phyloP scores from a whole-genome alignment of 2,113 vertebrate genomes.

The Strix aluco region DNA sequence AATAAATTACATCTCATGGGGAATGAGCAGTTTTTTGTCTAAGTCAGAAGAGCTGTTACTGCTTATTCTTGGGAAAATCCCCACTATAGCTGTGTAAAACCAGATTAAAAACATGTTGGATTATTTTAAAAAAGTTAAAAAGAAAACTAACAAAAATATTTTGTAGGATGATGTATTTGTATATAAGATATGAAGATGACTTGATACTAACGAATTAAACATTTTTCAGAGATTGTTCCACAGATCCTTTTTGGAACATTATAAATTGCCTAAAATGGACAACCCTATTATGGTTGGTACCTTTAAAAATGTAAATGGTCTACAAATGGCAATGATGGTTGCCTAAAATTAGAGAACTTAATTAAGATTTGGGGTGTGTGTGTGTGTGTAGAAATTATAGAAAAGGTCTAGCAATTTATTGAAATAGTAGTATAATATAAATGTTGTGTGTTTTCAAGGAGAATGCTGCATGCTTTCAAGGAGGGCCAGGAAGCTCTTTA shows the following conservation, averaged over 20 bases:
- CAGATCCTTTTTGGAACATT: neutral
- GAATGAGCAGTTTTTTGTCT: neutral
- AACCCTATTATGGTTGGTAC: neutral
- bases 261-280: neutral
- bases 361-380: neutral
- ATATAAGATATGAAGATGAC: neutral
- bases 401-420: neutral
- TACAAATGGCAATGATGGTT: neutral
- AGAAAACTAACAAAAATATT: neutral
- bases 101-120: neutral
- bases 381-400: neutral
- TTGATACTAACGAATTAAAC: neutral
- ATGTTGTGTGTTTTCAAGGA: neutral
- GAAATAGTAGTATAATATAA: neutral
- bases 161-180: neutral
- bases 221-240: neutral
- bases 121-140: neutral
- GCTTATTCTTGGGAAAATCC: neutral
- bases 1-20: neutral
- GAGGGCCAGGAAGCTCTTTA: neutral
- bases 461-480: neutral
- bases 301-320: neutral
- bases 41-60: neutral
- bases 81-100: neutral
- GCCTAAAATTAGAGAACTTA: neutral